Evolutionary conservation across 2,888 invertebrate genomes (phyloP).

Genomic region (Himalopsyche japonica): DNA sequence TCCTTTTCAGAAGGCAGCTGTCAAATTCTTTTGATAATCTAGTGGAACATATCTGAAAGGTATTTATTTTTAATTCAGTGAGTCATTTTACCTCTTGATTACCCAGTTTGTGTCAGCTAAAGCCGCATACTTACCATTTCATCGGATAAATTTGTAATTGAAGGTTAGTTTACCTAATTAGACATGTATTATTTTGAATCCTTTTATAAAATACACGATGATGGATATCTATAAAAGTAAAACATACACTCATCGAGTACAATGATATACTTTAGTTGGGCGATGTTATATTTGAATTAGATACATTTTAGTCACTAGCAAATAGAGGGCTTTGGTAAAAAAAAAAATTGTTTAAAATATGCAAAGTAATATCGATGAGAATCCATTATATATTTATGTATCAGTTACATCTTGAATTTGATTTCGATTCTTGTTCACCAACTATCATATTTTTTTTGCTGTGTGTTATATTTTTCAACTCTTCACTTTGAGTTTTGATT

Average conservation of each 20-base stretch:
- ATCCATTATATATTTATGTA: background rate
- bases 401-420: conserved; percentile 31
- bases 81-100: no score
- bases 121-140: no score
- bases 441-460: background rate
- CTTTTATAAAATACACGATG: background rate
- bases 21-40: background rate
- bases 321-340: background rate
- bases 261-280: background rate
- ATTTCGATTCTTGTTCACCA: background rate
- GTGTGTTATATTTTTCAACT: background rate
- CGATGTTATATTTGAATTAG: background rate
- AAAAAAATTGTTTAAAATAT: conserved; percentile 38
- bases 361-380: conserved; percentile 16
- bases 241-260: background rate
- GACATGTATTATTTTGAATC: background rate
- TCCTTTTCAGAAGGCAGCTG: background rate
- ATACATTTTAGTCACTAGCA: background rate
- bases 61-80: background rate
- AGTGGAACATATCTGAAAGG: background rate
- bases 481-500: background rate
- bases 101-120: no score
- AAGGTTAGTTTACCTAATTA: background rate
- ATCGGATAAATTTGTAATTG: no score
- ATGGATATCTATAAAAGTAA: background rate